phyloP scores from a whole-genome alignment of 2,797 vertebrate species.

The Parambassis ranga region DNA sequence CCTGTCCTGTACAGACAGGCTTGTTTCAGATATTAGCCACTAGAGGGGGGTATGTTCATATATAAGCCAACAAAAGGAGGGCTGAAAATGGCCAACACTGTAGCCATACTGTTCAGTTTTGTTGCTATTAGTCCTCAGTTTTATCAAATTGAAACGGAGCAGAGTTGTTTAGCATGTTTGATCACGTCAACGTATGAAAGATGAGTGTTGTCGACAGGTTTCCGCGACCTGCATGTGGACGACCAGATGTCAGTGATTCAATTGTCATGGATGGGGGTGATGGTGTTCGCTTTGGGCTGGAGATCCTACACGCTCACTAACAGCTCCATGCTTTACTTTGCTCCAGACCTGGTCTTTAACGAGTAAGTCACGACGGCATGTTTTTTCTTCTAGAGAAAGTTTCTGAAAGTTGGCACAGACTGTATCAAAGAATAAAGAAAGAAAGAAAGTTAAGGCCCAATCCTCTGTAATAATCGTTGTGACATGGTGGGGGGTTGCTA shows the following conservation, averaged over 20 bases:
- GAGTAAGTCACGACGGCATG: constrained; percentile 83
- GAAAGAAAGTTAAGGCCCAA: constrained; percentile 4
- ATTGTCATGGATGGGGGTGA: constrained; percentile 96
- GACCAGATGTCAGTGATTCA: constrained; percentile 97
- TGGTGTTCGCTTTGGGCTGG: constrained; percentile 96
- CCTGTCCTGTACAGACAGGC: background rate
- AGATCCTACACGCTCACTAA: constrained; percentile 92
- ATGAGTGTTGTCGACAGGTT: constrained; percentile 75
- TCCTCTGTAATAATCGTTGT: background rate
- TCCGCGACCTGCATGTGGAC: constrained; percentile 90
- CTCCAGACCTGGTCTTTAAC: constrained; percentile 96
- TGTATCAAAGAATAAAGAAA: constrained; percentile 8
- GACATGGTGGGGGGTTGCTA: background rate
- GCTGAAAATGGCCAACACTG: constrained; percentile 3
- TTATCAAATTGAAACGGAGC: background rate
- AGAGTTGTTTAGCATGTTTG: background rate
- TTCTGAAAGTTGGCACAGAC: background rate
- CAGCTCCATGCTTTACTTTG: constrained; percentile 94
- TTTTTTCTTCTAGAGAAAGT: background rate
- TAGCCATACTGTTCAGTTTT: background rate
- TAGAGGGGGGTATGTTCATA: constrained; percentile 64
- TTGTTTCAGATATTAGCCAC: constrained; percentile 47
- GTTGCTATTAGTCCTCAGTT: background rate
- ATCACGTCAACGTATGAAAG: too few relatives aligned
- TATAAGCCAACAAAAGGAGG: background rate